Evolutionary conservation across 2,888 invertebrate species (phyloP), one percentile per base, ranked within the genome.

Genomic region (Noctua comes): DNA sequence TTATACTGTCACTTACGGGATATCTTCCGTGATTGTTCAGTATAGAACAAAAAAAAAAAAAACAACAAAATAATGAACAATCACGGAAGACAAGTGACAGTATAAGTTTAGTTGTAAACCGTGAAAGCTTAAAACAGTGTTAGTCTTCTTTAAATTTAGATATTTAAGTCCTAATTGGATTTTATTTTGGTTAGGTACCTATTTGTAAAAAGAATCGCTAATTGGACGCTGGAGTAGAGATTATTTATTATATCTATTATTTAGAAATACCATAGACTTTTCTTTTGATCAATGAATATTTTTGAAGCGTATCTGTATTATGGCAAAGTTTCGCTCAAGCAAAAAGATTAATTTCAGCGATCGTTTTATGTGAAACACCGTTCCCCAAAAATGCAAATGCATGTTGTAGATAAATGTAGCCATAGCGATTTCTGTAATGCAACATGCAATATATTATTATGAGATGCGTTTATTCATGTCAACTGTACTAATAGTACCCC

Each of bases 281-380:
- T 74, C 21, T 57, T 27, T 40, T 18, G 36, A 13, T 40, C 2
- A 24, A 48, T 43, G 5, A 18, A 43, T 8, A 18, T 27, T 57
- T 57, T 51, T 69, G 7, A 46, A 46, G 57, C 59, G 7, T 31
- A 18, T 62, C 27, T 46, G 27, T 68, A 21, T 27, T 65, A 69
- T 76, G n/a, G 10, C 21, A 75, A 59, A n/a, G 16, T 59, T 13
- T 46, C n/a, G 40, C 51, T 69, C 24, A 72, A 64, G 73, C 69
- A 72, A 40, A 54, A 16, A 36, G 2, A 76, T 51, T 68, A 36
- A 51, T 31, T 40, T 24, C 4, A 51, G 46, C 70, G 43, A 68
- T 72, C 16, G 27, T 21, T 8, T 68, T 59, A 72, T 70, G 21
- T 48, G 43, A 71, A 21, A 27, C 64, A 13, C 43, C 40, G 48